Conservation (phyloP, 2,888 invertebrate species). For the Apoda limacodes region DNA sequence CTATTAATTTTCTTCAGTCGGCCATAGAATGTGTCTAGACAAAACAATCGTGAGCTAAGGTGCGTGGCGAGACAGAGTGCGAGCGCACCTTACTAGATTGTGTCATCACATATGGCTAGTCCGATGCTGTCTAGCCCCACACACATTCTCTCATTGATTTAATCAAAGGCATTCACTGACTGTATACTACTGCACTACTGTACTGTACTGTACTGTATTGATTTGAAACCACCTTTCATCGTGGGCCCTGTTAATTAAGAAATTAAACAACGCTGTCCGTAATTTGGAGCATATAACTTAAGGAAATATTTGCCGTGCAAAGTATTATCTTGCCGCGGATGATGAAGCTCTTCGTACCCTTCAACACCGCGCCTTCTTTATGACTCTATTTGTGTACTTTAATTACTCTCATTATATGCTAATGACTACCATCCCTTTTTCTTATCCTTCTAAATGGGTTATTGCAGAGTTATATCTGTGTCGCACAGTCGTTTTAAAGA, state of each 20-base stretch:
- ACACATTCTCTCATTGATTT: too few species aligned
- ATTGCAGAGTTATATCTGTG: conserved; percentile 64
- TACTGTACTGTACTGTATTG: too few species aligned
- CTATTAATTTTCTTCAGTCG: too few species aligned
- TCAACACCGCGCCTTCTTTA: conserved; percentile 67
- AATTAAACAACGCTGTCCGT: conserved; percentile 64
- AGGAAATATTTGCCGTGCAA: conserved; percentile 67
- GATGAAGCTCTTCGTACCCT: conserved; percentile 69
- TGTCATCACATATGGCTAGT: too few species aligned
- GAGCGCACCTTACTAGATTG: too few species aligned
- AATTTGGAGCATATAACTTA: conserved; percentile 41
- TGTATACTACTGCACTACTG: too few species aligned
- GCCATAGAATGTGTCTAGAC: too few species aligned
- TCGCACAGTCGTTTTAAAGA: conserved; percentile 52
- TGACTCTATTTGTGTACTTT: conserved; percentile 79
- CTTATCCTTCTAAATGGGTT: conserved; percentile 69
- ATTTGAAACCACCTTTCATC: conserved; percentile 33
- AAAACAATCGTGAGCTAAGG: too few species aligned
- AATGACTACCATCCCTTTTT: conserved; percentile 71
- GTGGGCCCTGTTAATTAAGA: conserved; percentile 64
- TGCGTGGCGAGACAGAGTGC: too few species aligned
- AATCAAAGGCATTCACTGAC: too few species aligned
- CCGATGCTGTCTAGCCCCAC: too few species aligned
- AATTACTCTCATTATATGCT: conserved; percentile 78
- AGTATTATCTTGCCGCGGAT: conserved; percentile 59